These are phyloP conservation scores for Geotrypetes seraphini DNA, from an alignment of 2,797 vertebrate species.

Conservation along the genomic window DNA sequence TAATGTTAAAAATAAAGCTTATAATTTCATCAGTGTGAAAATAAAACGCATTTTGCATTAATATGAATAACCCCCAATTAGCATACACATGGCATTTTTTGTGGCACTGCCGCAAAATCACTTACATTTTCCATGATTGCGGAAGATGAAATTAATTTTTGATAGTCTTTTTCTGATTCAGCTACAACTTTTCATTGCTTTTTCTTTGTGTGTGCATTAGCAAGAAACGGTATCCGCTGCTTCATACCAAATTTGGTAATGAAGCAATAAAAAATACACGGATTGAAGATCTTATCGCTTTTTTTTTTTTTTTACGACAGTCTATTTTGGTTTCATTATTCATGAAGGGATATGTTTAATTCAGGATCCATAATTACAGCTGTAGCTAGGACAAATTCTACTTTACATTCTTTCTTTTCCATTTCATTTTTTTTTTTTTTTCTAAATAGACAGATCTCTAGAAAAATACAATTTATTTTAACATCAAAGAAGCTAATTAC, in stretches of 20 bases:
- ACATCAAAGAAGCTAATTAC: too few relatives aligned
- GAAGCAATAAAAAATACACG: slow-evolving; percentile 76
- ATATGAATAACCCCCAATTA: slow-evolving; percentile 65
- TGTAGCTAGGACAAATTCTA: slow-evolving; percentile 58
- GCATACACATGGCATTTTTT: slow-evolving; percentile 73
- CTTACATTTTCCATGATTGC: slow-evolving; percentile 65
- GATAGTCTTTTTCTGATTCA: slow-evolving; percentile 70
- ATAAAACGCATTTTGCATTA: slow-evolving; percentile 61
- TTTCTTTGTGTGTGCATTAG: slow-evolving; percentile 59
- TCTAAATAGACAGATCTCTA: slow-evolving; percentile 59
- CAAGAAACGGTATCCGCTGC: slow-evolving; percentile 58
- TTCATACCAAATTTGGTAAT: slow-evolving; percentile 67
- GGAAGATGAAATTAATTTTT: slow-evolving; percentile 74
- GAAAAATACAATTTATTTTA: slow-evolving; percentile 7
- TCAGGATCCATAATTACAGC: slow-evolving; percentile 64
- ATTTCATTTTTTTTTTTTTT: slow-evolving; percentile 70
- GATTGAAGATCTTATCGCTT: slow-evolving; percentile 68
- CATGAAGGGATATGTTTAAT: slow-evolving; percentile 68
- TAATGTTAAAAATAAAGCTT: slow-evolving; percentile 45
- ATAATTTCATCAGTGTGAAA: slow-evolving; percentile 63
- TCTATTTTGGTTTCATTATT: slow-evolving; percentile 64
- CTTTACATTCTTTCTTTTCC: slow-evolving; percentile 49
- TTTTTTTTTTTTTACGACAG: slow-evolving; percentile 64
- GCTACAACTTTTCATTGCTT: slow-evolving; percentile 53
- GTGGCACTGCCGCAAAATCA: slow-evolving; percentile 60